phyloP scores from a whole-genome alignment of 2,113 vertebrate species.

The Mesembrinibis cayennensis region DNA sequence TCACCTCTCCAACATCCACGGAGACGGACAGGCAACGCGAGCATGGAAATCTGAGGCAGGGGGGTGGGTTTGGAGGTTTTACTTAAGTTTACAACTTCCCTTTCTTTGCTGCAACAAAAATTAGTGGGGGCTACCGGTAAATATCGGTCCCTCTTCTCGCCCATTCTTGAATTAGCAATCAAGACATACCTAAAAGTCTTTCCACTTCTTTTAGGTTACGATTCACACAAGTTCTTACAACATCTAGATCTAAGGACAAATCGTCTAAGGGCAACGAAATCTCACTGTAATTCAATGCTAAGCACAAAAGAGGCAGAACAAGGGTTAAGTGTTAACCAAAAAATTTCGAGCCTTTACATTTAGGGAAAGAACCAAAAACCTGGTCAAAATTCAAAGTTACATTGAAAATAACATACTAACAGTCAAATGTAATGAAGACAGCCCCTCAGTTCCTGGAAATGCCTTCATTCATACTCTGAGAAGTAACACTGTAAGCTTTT shows the following conservation, averaged over 20 bases:
- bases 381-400: background rate
- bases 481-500: background rate
- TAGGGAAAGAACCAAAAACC: background rate
- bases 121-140: background rate
- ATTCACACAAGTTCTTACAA: background rate
- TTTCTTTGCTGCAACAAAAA: background rate
- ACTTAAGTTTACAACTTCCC: background rate
- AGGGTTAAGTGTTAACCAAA: rapidly evolving
- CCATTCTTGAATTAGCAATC: background rate
- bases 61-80: background rate
- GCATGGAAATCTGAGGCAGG: background rate
- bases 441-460: background rate
- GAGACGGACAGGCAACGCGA: background rate
- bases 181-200: background rate
- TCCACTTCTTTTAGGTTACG: background rate
- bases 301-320: background rate
- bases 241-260: background rate
- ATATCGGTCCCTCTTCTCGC: rapidly evolving
- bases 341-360: background rate
- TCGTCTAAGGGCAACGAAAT: background rate
- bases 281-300: background rate
- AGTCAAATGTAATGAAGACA: background rate
- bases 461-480: background rate
- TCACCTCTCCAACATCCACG: background rate
- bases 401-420: background rate